Percentiles rank a stretch among this genome's conserved stretches.
Evolutionary conservation across 2,797 vertebrate genomes (phyloP).

Genomic region (Leontocebus nigricollis): DNA sequence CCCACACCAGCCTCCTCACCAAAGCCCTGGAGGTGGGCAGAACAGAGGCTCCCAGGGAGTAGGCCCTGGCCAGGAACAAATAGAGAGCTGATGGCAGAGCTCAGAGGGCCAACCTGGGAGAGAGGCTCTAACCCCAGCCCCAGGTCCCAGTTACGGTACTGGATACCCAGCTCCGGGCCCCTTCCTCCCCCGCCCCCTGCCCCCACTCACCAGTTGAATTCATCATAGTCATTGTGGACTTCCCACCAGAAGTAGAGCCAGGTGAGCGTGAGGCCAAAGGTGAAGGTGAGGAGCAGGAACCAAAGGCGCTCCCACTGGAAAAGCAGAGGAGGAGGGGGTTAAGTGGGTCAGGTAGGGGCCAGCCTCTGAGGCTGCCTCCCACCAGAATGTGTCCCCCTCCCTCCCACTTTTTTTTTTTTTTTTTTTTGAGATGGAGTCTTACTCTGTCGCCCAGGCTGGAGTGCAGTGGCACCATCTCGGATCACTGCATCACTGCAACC

Average conservation of each 20-base stretch:
- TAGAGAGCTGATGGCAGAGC: neutral
- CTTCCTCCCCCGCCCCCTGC: accelerated
- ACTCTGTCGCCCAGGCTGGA: no score
- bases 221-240: constrained; percentile 96
- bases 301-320: constrained; percentile 95
- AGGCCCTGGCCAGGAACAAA: neutral
- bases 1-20: neutral
- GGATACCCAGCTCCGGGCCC: neutral
- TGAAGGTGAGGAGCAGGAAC: constrained; percentile 93
- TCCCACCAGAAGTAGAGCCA: constrained; percentile 99
- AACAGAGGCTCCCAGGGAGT: neutral
- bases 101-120: neutral
- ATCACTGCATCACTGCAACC: no score
- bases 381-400: neutral
- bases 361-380: neutral
- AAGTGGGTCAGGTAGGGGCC: neutral
- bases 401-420: no score
- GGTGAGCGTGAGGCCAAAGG: constrained; percentile 93
- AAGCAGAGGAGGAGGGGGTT: constrained; percentile 40
- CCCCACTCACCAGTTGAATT: constrained; percentile 96
- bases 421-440: no score
- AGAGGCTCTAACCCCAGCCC: neutral
- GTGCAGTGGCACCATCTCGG: no score
- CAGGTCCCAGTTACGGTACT: accelerated
- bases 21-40: neutral